These are phyloP conservation scores for Poliocrania exsul DNA, from an alignment of 2,797 vertebrate genomes.

Conservation along the genomic window DNA sequence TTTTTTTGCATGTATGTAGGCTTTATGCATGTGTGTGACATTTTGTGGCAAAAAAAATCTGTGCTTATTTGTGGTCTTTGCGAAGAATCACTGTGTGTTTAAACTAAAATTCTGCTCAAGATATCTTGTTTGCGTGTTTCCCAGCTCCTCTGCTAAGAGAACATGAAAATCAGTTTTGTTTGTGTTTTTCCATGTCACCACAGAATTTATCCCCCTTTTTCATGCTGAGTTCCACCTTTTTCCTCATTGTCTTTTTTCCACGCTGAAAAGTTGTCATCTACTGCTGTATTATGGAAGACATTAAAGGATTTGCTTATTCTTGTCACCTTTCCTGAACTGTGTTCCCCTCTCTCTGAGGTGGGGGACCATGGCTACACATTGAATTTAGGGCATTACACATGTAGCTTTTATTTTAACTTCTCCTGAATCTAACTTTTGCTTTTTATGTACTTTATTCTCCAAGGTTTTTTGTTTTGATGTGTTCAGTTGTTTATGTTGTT, in stretches of 20 bases:
- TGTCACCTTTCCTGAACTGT: neutral
- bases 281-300: neutral
- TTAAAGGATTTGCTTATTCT: neutral
- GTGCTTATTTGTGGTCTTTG: neutral
- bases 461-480: neutral
- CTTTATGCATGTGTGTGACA: neutral
- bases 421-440: neutral
- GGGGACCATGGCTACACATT: neutral
- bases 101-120: neutral
- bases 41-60: neutral
- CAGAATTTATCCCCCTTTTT: neutral
- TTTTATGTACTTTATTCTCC: neutral
- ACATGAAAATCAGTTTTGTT: neutral
- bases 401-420: neutral
- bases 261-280: neutral
- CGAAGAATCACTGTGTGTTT: neutral
- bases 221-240: neutral
- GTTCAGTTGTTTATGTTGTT: neutral
- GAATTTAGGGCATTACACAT: neutral
- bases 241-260: neutral
- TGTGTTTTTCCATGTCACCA: fast-evolving
- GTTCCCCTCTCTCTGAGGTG: neutral
- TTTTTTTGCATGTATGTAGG: neutral
- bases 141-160: neutral
- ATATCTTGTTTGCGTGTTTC: neutral